A percentile compares a stretch with the other conserved stretches of the same genome.
These are phyloP conservation scores for Scaptomyza hsui DNA, from an alignment of 1,140 invertebrate species.

Conservation along the genomic window DNA sequence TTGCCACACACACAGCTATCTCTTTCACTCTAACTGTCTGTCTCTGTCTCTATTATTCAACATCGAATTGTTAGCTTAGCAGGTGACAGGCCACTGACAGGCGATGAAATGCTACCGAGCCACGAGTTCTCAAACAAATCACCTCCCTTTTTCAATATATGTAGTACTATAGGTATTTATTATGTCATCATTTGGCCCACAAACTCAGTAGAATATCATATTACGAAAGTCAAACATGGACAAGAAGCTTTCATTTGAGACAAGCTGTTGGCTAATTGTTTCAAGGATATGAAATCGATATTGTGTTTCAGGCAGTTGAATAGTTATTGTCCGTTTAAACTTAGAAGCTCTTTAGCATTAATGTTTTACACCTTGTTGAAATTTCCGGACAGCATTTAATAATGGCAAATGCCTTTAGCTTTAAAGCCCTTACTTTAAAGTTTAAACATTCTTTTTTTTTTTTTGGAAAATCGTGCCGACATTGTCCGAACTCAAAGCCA, in stretches of 20 bases:
- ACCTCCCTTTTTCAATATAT: no score
- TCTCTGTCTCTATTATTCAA: slow-evolving; percentile 47
- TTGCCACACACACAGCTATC: neutral
- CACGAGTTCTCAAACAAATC: neutral
- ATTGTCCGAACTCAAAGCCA: neutral
- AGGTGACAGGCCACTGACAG: slow-evolving; percentile 63
- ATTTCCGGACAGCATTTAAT: neutral
- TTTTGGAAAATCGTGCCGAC: slow-evolving; percentile 5
- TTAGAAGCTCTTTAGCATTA: no score
- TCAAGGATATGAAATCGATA: neutral
- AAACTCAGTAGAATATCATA: neutral
- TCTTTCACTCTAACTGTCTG: slow-evolving; percentile 10
- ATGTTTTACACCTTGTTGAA: neutral
- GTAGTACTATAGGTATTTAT: slow-evolving; percentile 8
- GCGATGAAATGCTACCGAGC: slow-evolving; percentile 34
- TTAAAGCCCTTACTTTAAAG: neutral
- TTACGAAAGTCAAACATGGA: neutral
- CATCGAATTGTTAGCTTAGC: slow-evolving; percentile 37
- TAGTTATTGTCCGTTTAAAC: no score
- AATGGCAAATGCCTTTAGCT: neutral
- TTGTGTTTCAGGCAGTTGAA: no score
- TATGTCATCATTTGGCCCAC: slow-evolving; percentile 9
- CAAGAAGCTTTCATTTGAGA: neutral
- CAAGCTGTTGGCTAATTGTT: neutral
- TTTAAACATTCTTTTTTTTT: neutral